Conservation (phyloP, 2,888 invertebrate species). For the Nomada fabriciana region DNA sequence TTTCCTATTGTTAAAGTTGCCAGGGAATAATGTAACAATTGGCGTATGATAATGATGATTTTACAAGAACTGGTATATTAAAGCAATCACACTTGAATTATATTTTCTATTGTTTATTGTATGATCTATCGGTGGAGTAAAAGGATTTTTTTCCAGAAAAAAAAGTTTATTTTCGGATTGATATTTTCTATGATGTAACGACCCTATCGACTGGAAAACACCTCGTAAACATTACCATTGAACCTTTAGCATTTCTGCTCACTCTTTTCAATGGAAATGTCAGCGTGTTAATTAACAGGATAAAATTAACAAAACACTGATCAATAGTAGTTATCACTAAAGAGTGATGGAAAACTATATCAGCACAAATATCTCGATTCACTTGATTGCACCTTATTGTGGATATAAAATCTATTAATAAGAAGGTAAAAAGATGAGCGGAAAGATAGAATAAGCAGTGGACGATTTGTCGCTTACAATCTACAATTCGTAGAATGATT, state of each 20-base stretch:
- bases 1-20: too few species aligned
- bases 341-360: not conserved
- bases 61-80: too few species aligned
- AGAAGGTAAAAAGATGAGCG: too few species aligned
- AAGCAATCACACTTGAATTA: too few species aligned
- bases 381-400: not conserved
- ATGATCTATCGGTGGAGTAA: not conserved
- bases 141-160: not conserved
- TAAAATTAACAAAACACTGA: slow-evolving; percentile 21
- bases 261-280: slow-evolving; percentile 23
- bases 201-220: not conserved
- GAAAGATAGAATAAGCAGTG: too few species aligned
- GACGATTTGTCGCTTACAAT: not conserved
- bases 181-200: slow-evolving; percentile 8
- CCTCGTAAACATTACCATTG: slow-evolving; percentile 11
- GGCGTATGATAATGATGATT: too few species aligned
- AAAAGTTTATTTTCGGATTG: not conserved
- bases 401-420: not conserved
- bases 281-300: slow-evolving; percentile 9
- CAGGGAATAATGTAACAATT: too few species aligned
- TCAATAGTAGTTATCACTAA: not conserved
- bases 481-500: not conserved
- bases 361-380: not conserved
- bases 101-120: too few species aligned
- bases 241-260: slow-evolving; percentile 34